Evolutionary conservation across 2,888 invertebrate genomes (phyloP), one percentile per base, ranked within the genome.

Genomic region (Thereva unica): DNA sequence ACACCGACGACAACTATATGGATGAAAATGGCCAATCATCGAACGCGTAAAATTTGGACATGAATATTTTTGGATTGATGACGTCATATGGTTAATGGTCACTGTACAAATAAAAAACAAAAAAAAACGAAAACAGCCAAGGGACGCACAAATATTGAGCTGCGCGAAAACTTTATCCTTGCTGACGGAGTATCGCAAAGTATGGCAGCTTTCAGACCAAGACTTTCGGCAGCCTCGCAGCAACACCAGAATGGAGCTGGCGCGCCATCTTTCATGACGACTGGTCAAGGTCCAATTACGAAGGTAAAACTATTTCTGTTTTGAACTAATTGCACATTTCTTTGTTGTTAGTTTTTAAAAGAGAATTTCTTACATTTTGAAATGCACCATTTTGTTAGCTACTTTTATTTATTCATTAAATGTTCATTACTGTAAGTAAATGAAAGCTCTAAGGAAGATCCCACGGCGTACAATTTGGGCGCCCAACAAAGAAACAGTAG

Each of bases 141-240:
- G 87, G 98, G 98, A 86, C 93, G 98, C 85, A 97, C 97, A 84
- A 99, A 99, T 89, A 93, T 97, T 86, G 97, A 98, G 87, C 90
- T 99, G 81, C 90, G 98, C 81, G 98, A 98, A 85, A 95, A 97
- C 86, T 98, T 98, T 87, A 95, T 97, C 83, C 87, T 98, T 86
- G 97, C 98, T 77, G 93, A 96, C 82, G 97, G 98, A 81, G 96
- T 96, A 75, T 94, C 95, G 81, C 98, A 99, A 87, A 93, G 94
- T 81, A 97, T 99, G 97, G 92, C 96, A 78, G 94, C 95, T 78
- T 99, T 99, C 89, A 92, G 92, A 85, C 90, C 97, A 80, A 95
- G 95, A 85, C 91, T 93, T 81, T 90, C 92, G 80, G 89, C 91
- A 80, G 89, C 90, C 81, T 91, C 90, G 82, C 83, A 86, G 76